phyloP scores from a whole-genome alignment of 2,113 vertebrate species.

The Channa maculata region DNA sequence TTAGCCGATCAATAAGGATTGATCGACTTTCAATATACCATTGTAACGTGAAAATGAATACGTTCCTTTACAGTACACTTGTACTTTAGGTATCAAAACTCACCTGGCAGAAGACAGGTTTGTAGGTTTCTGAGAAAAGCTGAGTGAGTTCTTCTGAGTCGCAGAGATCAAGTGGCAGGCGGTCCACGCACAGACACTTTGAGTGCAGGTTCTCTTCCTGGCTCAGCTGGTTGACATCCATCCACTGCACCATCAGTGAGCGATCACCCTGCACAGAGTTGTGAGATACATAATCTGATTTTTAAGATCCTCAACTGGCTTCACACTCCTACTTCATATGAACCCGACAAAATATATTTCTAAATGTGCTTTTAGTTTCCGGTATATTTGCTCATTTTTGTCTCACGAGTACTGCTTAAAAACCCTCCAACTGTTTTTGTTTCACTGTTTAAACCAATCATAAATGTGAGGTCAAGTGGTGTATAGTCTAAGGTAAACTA shows the following conservation, averaged over 20 bases:
- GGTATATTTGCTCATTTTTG: background rate
- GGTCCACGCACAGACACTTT: conserved; percentile 95
- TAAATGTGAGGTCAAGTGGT: conserved; percentile 14
- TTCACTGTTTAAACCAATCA: no score
- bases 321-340: background rate
- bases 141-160: conserved; percentile 90
- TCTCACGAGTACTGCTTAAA: background rate
- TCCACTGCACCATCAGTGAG: conserved; percentile 96
- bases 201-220: conserved; percentile 93
- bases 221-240: conserved; percentile 94
- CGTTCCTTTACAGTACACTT: no score
- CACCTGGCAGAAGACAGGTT: conserved; percentile 97
- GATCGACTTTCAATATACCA: background rate
- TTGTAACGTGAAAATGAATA: no score
- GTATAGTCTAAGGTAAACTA: background rate
- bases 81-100: background rate
- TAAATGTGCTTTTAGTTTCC: background rate
- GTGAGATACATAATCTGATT: background rate
- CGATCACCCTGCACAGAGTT: conserved; percentile 80
- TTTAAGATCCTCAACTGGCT: background rate
- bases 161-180: conserved; percentile 87
- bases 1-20: background rate
- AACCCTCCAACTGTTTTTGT: background rate
- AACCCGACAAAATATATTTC: background rate
- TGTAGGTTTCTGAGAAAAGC: conserved; percentile 89